Evolutionary conservation across 2,113 vertebrate species (phyloP).

Genomic region (Epinephelus cyanopodus): DNA sequence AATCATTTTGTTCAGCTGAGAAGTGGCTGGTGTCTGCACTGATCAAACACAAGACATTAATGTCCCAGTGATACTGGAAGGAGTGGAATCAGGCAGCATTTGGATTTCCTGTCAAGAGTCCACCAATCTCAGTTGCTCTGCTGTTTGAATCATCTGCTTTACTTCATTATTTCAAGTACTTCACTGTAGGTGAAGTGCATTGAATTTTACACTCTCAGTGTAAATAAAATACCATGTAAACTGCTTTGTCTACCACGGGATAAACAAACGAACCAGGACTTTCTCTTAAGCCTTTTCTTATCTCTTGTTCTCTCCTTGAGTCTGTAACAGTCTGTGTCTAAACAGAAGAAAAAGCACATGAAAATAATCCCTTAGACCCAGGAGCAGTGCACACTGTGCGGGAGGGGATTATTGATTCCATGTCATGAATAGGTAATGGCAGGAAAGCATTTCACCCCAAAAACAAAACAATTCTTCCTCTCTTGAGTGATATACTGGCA

Average conservation of each 20-base stretch:
- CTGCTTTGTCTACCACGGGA: slow-evolving; percentile 30
- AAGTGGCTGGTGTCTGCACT: neutral
- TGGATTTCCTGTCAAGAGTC: neutral
- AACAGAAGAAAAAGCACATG: slow-evolving; percentile 55
- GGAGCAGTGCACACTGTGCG: slow-evolving; percentile 35
- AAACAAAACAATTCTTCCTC: slow-evolving; percentile 45
- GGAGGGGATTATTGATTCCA: slow-evolving; percentile 52
- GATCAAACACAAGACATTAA: neutral
- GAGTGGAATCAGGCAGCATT: neutral
- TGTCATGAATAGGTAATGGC: slow-evolving; percentile 66
- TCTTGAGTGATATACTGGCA: neutral
- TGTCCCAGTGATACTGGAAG: neutral
- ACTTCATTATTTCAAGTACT: slow-evolving; percentile 21
- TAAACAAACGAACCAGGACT: slow-evolving; percentile 32
- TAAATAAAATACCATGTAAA: slow-evolving; percentile 40
- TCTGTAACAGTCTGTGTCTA: slow-evolving; percentile 44
- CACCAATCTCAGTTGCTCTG: neutral
- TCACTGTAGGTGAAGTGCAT: slow-evolving; percentile 3
- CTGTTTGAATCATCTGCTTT: slow-evolving; percentile 6
- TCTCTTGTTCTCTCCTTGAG: slow-evolving; percentile 43
- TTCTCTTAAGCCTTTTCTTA: slow-evolving; percentile 36
- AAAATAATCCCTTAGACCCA: slow-evolving; percentile 60
- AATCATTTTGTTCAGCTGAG: neutral
- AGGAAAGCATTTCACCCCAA: slow-evolving; percentile 40
- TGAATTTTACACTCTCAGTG: slow-evolving; percentile 19